Conservation (phyloP, 92 coral and sea anemone species). For the Pocillopora grandis region DNA sequence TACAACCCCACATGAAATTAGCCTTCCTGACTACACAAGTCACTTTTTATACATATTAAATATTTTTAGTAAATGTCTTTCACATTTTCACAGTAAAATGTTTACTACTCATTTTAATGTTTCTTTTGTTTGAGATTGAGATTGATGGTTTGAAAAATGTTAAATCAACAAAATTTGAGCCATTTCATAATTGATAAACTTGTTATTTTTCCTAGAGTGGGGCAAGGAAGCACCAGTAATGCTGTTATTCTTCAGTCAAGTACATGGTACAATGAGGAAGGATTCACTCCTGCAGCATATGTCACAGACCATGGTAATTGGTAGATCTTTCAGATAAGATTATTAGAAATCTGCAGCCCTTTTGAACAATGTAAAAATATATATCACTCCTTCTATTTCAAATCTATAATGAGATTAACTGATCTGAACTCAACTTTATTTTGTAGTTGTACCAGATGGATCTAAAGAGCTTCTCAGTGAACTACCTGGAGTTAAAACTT, state of each 20-base stretch:
- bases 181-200: too few relatives aligned
- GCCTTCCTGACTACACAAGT: too few relatives aligned
- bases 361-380: neutral
- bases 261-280: constrained; percentile 74
- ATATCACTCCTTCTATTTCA: neutral
- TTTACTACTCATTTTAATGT: too few relatives aligned
- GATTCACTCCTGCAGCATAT: constrained; percentile 69
- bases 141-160: too few relatives aligned
- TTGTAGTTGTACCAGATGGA: constrained; percentile 81
- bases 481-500: constrained; percentile 81
- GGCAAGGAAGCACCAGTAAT: constrained; percentile 41
- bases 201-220: constrained; percentile 55
- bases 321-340: too few relatives aligned
- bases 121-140: too few relatives aligned
- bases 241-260: constrained; percentile 83
- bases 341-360: too few relatives aligned
- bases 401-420: neutral
- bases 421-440: neutral
- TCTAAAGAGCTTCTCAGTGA: constrained; percentile 70
- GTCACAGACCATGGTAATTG: constrained; percentile 84
- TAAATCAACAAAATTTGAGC: too few relatives aligned
- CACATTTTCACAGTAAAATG: too few relatives aligned
- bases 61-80: too few relatives aligned
- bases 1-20: too few relatives aligned
- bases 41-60: too few relatives aligned